Percentiles rank a stretch among this genome's conserved stretches.
phyloP scores from a whole-genome alignment of 2,113 vertebrate species.

The Anolis sagrei region DNA sequence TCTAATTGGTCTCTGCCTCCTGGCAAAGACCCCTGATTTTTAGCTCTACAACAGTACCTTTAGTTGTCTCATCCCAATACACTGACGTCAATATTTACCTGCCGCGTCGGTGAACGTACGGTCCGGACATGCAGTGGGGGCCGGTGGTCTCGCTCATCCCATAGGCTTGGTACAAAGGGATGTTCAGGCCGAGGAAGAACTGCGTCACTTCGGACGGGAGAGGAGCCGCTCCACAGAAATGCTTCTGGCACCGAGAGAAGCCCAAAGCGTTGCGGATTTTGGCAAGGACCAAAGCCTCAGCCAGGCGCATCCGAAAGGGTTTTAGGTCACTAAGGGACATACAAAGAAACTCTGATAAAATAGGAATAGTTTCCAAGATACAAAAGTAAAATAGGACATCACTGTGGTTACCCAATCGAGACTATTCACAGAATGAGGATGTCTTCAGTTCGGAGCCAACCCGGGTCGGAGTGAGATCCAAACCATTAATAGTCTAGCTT shows the following conservation, averaged over 20 bases:
- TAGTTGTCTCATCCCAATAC: not conserved
- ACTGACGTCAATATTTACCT: conserved; percentile 70
- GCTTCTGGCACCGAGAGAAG: conserved; percentile 84
- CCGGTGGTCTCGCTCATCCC: conserved; percentile 91
- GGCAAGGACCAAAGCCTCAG: conserved; percentile 83
- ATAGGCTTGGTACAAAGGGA: conserved; percentile 85
- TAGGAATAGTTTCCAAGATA: too few relatives aligned
- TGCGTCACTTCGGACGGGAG: conserved; percentile 80
- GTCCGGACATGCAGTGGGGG: conserved; percentile 87
- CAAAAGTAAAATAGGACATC: too few relatives aligned
- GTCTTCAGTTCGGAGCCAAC: too few relatives aligned
- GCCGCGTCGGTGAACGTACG: conserved; percentile 76
- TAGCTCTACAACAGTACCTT: not conserved
- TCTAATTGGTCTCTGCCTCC: too few relatives aligned
- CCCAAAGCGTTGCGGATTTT: conserved; percentile 84
- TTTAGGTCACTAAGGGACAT: conserved; percentile 76
- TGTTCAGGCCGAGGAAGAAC: conserved; percentile 89
- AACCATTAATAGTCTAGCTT: too few relatives aligned
- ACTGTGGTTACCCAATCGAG: too few relatives aligned
- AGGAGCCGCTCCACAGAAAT: conserved; percentile 87
- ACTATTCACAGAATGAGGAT: too few relatives aligned
- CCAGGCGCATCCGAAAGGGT: conserved; percentile 79
- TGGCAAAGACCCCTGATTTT: too few relatives aligned
- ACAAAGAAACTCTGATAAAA: not conserved
- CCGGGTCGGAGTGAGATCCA: too few relatives aligned